Evolutionary conservation across 1,140 invertebrate species (phyloP).

Genomic region (Lasioglossum baleicum): DNA sequence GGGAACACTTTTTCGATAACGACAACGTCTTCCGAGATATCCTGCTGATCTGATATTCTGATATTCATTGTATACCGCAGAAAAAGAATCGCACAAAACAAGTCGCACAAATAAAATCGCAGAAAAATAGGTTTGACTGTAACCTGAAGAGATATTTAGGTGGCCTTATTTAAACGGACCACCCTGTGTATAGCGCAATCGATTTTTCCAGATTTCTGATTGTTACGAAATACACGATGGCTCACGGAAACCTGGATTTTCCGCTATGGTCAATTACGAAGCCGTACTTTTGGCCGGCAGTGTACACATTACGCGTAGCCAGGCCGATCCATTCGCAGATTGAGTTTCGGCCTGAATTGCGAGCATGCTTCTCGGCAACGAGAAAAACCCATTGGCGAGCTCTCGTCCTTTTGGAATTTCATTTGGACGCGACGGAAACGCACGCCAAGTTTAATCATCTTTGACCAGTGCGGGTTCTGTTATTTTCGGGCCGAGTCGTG

Average conservation of each 20-base stretch:
- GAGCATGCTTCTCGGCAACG: neutral
- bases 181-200: no score
- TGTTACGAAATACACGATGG: neutral
- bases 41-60: no score
- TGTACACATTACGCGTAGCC: neutral
- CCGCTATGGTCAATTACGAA: neutral
- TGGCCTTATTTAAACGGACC: no score
- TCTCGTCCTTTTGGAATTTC: neutral
- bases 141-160: no score
- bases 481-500: neutral
- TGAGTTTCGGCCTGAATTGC: conserved; percentile 1
- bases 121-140: no score
- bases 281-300: neutral
- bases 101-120: no score
- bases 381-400: neutral
- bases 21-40: no score
- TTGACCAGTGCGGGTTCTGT: neutral
- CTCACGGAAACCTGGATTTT: neutral
- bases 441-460: neutral
- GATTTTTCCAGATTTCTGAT: neutral
- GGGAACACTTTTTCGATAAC: no score
- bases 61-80: no score
- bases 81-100: no score
- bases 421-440: neutral
- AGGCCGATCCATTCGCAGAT: neutral